A percentile compares a stretch with the other conserved stretches of the same genome.
Evolutionary conservation across 1,140 invertebrate species (phyloP).

Genomic region (Papilio aristodemus): DNA sequence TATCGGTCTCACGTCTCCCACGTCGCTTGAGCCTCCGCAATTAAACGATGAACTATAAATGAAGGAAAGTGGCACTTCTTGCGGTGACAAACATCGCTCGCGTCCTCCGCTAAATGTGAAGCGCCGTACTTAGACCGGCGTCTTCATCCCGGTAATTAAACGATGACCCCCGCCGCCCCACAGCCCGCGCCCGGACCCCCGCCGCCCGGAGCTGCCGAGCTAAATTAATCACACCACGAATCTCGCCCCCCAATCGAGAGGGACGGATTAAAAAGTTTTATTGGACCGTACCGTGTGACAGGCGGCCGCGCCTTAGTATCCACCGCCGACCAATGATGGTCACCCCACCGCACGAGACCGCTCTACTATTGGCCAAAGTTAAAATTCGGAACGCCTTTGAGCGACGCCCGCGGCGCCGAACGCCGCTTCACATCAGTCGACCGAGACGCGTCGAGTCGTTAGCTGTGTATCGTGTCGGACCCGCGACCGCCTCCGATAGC

Average conservation of each 20-base stretch:
- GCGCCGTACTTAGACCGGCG: slow-evolving; percentile 72
- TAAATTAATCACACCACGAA: slow-evolving; percentile 79
- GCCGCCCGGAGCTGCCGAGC: slow-evolving; percentile 45
- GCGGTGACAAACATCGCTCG: slow-evolving; percentile 72
- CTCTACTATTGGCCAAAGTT: slow-evolving; percentile 49
- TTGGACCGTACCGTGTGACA: slow-evolving; percentile 71
- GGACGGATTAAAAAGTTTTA: slow-evolving; percentile 79
- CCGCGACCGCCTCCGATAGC: slow-evolving; percentile 55
- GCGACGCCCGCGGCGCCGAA: slow-evolving; percentile 59
- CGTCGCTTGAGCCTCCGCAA: slow-evolving; percentile 44
- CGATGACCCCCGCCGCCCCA: slow-evolving; percentile 43
- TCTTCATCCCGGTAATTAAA: slow-evolving; percentile 79
- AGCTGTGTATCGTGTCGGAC: slow-evolving; percentile 68
- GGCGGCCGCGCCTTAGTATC: slow-evolving; percentile 46
- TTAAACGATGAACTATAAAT: slow-evolving; percentile 74
- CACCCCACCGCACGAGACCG: slow-evolving; percentile 38
- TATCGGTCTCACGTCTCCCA: slow-evolving; percentile 38
- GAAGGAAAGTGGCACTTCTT: slow-evolving; percentile 73
- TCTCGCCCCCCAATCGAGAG: slow-evolving; percentile 74
- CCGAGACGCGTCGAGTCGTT: slow-evolving; percentile 75
- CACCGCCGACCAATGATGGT: slow-evolving; percentile 51
- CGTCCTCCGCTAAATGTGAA: slow-evolving; percentile 74
- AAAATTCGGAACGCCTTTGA: slow-evolving; percentile 48
- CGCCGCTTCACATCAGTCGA: slow-evolving; percentile 75
- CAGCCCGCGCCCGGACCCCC: slow-evolving; percentile 24